Conservation (phyloP, 2,888 invertebrate species). For the Trilocha varians region DNA sequence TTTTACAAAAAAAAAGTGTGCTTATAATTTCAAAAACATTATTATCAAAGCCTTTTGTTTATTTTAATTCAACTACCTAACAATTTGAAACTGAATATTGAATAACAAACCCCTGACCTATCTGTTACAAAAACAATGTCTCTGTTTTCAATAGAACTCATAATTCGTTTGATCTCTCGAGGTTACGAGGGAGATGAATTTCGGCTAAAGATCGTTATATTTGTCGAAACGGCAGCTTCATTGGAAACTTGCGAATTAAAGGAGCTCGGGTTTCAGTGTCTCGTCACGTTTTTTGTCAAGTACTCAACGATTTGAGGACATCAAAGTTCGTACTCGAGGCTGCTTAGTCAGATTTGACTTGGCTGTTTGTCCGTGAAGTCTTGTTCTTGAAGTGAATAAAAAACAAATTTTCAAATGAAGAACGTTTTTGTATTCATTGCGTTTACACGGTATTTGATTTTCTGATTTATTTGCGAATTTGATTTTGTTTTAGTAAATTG, state of each 20-base stretch:
- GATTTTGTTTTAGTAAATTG: too few species aligned
- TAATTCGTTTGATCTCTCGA: background rate
- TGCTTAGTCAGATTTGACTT: background rate
- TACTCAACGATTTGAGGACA: constrained; percentile 2
- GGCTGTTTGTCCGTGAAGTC: background rate
- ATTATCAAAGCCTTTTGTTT: too few species aligned
- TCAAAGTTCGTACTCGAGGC: constrained; percentile 2
- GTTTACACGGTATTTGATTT: too few species aligned
- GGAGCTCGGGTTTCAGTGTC: constrained; percentile 5
- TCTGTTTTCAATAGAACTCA: background rate
- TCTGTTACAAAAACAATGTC: background rate
- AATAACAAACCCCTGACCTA: too few species aligned
- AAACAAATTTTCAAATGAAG: background rate
- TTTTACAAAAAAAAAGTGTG: too few species aligned
- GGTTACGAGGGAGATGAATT: constrained; percentile 6
- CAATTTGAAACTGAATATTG: too few species aligned
- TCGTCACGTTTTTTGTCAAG: constrained; percentile 5
- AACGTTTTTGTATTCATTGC: too few species aligned
- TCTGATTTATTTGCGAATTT: too few species aligned
- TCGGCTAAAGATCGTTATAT: constrained; percentile 5
- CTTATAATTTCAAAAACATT: too few species aligned
- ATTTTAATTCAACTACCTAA: too few species aligned
- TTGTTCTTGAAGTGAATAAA: background rate
- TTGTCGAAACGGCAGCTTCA: constrained; percentile 8
- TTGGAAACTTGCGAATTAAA: constrained; percentile 7